Evolutionary conservation across 1,140 invertebrate species (phyloP), one percentile per base, ranked within the genome.

Genomic region (Papilio machaon): DNA sequence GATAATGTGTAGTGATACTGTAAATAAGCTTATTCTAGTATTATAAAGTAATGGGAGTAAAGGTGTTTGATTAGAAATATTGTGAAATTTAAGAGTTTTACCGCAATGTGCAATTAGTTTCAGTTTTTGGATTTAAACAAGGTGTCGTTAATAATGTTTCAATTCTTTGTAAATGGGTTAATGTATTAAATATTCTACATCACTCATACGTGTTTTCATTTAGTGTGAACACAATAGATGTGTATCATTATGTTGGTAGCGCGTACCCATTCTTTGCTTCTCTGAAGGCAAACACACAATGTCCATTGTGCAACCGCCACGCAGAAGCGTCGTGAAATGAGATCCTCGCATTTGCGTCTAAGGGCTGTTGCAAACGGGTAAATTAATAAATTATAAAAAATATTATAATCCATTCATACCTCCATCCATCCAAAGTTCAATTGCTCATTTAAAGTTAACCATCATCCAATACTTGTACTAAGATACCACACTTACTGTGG

Each of bases 251-350:
- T 73, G 80, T 85, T 82, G 79, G 79, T 80, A 80, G 85, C 86
- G 82, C 85, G 89, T 85, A 84, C 81, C 84, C 85, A 91, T 92
- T 93, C 87, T 91, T 89, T 82, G 83, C 82, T 87, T 90, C 82
- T 86, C 83, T 85, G 83, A 85, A 89, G 82, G 81, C 88, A 82
- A 84, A 85, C 85, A 90, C 82, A 93, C 92, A 94, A 93, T 94
- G 88, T 90, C 84, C 90, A 93, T 93, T 94, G 91, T 93, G 89
- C 84, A 85, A 88, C 80, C 85, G 84, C 82, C 83, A 84, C 85
- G 83, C 83, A 86, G 82, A 88, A 87, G 78, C 83, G 85, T 84
- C 83, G 81, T 88, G 89, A 90, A 91, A 89, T 84, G 79, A 86
- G 87, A 90, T 89, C 84, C 83, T 87, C 82, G 75, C 79, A 78